A percentile compares a stretch with the other conserved stretches of the same genome.
These are phyloP conservation scores for Ptilonorhynchus violaceus DNA, from an alignment of 2,113 vertebrate species.

Conservation along the genomic window DNA sequence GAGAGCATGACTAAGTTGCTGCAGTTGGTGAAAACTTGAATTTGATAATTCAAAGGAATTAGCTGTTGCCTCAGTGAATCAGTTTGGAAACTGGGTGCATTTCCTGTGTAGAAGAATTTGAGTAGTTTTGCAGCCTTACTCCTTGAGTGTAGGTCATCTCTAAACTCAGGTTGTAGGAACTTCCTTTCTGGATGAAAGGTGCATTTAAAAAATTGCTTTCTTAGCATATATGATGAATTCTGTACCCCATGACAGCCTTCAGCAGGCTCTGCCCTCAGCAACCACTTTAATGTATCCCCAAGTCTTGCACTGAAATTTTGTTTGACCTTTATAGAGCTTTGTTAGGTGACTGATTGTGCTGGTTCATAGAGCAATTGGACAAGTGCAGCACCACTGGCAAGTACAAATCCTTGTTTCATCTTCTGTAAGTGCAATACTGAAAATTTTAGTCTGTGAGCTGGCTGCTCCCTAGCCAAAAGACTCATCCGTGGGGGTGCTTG, in stretches of 20 bases:
- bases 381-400: neutral
- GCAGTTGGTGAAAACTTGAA: neutral
- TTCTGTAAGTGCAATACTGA: neutral
- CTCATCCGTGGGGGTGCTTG: neutral
- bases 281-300: neutral
- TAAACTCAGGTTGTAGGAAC: neutral
- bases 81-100: neutral
- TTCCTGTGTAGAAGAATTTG: neutral
- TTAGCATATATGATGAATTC: neutral
- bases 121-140: neutral
- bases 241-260: neutral
- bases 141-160: neutral
- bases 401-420: neutral
- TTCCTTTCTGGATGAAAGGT: neutral
- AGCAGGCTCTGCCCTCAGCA: neutral
- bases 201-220: neutral
- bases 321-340: neutral
- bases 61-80: neutral
- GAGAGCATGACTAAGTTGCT: neutral
- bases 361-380: neutral
- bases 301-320: neutral
- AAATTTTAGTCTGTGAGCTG: neutral
- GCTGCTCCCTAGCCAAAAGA: neutral
- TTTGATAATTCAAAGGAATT: neutral
- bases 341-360: neutral